A percentile compares a stretch with the other conserved stretches of the same genome.
Conservation (phyloP, 2,888 invertebrate genomes). For the Ophion obscuratus region DNA sequence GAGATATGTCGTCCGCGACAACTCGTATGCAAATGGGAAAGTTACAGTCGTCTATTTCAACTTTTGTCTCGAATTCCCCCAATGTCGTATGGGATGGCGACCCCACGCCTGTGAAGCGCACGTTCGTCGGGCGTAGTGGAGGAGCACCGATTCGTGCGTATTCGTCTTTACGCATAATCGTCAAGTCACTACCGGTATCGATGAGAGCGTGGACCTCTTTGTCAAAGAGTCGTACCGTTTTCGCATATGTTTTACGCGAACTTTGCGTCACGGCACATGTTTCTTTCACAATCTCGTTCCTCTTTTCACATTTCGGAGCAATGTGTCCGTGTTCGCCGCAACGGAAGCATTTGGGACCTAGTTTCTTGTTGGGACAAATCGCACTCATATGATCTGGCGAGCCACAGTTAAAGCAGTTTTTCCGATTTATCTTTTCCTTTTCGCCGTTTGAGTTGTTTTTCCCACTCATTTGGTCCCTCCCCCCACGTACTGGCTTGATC, state of each 20-base stretch:
- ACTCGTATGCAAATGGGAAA: too few relatives aligned
- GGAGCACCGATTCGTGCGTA: too few relatives aligned
- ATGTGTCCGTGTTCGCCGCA: conserved; percentile 48
- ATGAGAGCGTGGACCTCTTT: too few relatives aligned
- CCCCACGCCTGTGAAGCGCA: conserved; percentile 1
- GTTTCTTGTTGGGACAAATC: conserved; percentile 36
- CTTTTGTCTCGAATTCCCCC: background rate
- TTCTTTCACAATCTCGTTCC: background rate
- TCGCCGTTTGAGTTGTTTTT: background rate
- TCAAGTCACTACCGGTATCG: too few relatives aligned
- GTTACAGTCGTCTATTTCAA: too few relatives aligned
- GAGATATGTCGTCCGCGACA: too few relatives aligned
- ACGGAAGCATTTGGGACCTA: conserved; percentile 45
- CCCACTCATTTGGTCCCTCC: background rate
- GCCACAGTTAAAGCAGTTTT: background rate
- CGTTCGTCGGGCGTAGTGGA: background rate
- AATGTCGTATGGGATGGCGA: background rate
- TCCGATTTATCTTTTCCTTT: background rate
- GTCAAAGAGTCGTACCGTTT: too few relatives aligned
- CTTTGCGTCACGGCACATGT: too few relatives aligned
- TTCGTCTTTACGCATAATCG: too few relatives aligned
- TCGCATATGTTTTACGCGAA: too few relatives aligned
- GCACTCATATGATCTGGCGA: conserved; percentile 30
- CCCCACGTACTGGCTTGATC: too few relatives aligned
- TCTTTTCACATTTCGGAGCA: background rate